phyloP scores from a whole-genome alignment of 2,888 invertebrate species.

The Xylota sylvarum region DNA sequence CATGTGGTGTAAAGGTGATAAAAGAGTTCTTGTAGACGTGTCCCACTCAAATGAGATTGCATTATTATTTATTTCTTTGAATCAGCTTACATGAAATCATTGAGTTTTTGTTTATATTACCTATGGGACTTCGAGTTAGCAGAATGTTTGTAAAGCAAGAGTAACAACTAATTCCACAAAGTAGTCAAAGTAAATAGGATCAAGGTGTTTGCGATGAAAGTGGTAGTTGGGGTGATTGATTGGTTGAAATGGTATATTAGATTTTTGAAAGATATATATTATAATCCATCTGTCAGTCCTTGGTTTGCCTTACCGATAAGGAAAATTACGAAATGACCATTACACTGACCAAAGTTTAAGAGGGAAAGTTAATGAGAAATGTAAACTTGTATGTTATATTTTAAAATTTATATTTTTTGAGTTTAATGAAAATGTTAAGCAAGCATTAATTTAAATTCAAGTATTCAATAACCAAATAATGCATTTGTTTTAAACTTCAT shows the following conservation, averaged over 20 bases:
- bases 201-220: background rate
- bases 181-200: background rate
- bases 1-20: slow-evolving; percentile 6
- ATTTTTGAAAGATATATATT: background rate
- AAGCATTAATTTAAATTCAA: too few relatives aligned
- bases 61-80: slow-evolving; percentile 1
- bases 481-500: too few relatives aligned
- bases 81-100: background rate
- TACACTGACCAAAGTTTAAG: too few relatives aligned
- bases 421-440: too few relatives aligned
- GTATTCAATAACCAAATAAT: too few relatives aligned
- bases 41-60: background rate
- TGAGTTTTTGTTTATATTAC: background rate
- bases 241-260: background rate
- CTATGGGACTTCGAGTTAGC: background rate
- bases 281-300: too few relatives aligned
- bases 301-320: too few relatives aligned
- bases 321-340: too few relatives aligned
- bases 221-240: background rate
- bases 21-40: slow-evolving; percentile 1
- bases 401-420: too few relatives aligned
- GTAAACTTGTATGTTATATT: too few relatives aligned
- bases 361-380: too few relatives aligned
- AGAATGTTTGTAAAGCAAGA: background rate
- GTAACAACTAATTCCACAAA: background rate